A percentile compares a stretch with the other conserved stretches of the same genome.
Evolutionary conservation across 2,797 vertebrate species (phyloP).

Genomic region (Trichosurus vulpecula): DNA sequence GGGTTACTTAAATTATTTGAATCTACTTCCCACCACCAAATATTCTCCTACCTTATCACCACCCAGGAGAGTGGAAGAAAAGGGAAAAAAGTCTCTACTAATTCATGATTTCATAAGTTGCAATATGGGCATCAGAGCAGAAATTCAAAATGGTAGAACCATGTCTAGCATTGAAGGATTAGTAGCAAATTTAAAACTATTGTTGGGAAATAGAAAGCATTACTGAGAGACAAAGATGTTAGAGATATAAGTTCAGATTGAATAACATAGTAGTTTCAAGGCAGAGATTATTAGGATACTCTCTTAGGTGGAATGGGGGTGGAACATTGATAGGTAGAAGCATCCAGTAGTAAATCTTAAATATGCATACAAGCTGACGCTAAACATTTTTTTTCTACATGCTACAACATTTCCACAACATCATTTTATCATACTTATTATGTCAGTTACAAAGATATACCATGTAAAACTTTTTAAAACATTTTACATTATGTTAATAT

Average conservation of each 20-base stretch:
- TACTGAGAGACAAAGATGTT: background rate
- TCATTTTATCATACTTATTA: background rate
- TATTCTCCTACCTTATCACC: background rate
- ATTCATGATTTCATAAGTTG: constrained; percentile 26
- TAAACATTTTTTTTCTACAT: rapidly evolving
- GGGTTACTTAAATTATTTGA: background rate
- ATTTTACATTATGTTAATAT: background rate
- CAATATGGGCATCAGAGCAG: constrained; percentile 25
- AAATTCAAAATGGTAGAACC: constrained; percentile 50
- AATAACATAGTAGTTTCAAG: background rate
- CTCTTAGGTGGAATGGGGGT: constrained; percentile 20
- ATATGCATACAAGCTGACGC: background rate
- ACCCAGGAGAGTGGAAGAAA: background rate
- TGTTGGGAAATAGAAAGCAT: constrained; percentile 27
- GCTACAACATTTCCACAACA: background rate
- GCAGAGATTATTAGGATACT: background rate
- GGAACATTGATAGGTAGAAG: background rate
- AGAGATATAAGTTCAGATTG: constrained; percentile 29
- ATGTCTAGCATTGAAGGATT: background rate
- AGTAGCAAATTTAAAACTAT: background rate
- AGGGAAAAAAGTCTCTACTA: background rate
- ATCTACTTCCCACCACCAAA: background rate
- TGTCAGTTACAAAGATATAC: background rate
- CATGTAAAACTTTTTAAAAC: background rate
- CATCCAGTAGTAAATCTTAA: background rate